These are phyloP conservation scores for Acrocera orbiculus DNA, from an alignment of 2,888 invertebrate genomes.

Conservation along the genomic window DNA sequence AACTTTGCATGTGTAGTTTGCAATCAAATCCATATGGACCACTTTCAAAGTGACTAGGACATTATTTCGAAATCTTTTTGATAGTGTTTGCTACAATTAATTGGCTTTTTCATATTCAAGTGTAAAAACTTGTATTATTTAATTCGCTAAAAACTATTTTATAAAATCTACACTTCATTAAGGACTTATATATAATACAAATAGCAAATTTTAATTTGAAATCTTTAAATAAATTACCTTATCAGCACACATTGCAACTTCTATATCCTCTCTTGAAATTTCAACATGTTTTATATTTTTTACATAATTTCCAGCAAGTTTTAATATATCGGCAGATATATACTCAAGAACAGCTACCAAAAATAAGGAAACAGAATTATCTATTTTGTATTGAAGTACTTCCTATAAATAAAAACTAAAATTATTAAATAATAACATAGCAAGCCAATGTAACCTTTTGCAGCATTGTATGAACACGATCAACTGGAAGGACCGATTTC, in stretches of 20 bases:
- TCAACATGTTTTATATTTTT: constrained; percentile 86
- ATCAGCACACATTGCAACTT: constrained; percentile 95
- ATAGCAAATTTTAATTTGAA: no score
- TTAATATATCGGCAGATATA: constrained; percentile 86
- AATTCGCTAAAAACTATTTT: no score
- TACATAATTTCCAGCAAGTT: constrained; percentile 92
- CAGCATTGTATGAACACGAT: constrained; percentile 74
- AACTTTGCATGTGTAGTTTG: no score
- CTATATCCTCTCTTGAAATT: constrained; percentile 86
- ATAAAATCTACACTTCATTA: no score
- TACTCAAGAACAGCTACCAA: constrained; percentile 88
- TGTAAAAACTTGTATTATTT: no score
- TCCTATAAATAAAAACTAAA: constrained; percentile 39
- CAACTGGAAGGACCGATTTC: constrained; percentile 65
- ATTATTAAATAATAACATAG: not conserved
- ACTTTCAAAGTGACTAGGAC: no score
- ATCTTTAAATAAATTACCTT: constrained; percentile 50
- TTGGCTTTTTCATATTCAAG: no score
- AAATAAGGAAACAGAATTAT: constrained; percentile 73
- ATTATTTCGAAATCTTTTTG: no score
- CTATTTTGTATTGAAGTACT: constrained; percentile 70
- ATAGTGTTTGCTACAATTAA: no score
- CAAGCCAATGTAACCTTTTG: constrained; percentile 58
- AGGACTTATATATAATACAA: no score
- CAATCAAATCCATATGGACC: no score